A percentile compares a stretch with the other conserved stretches of the same genome.
Evolutionary conservation across 2,888 invertebrate genomes (phyloP).

Genomic region (Drosophila bunnanda): DNA sequence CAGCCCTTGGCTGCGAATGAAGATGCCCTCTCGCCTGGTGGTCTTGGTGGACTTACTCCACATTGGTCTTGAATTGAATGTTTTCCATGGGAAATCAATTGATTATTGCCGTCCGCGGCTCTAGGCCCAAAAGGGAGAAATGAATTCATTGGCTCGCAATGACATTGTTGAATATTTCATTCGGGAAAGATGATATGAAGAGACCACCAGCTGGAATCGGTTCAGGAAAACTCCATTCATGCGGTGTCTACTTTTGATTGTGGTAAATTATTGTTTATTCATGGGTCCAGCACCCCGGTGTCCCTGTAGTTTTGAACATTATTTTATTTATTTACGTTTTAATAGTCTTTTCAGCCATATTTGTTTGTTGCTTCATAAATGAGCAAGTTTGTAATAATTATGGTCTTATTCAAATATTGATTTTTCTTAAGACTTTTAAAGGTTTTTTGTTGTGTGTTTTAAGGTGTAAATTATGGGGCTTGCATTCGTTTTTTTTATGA

Average conservation of each 20-base stretch:
- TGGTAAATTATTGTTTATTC: constrained; percentile 15
- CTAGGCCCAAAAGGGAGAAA: constrained; percentile 9
- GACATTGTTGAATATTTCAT: constrained; percentile 11
- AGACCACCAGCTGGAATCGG: constrained; percentile 27
- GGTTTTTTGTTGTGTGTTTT: not conserved
- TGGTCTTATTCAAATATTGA: not conserved
- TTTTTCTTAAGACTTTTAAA: not conserved
- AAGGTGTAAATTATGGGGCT: not conserved
- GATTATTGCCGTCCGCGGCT: constrained; percentile 10
- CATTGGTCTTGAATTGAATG: constrained; percentile 29
- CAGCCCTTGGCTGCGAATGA: constrained; percentile 11
- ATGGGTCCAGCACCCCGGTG: not conserved
- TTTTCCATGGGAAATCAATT: constrained; percentile 40
- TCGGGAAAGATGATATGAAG: constrained; percentile 1
- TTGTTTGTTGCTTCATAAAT: not conserved
- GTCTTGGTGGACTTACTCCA: constrained; percentile 17
- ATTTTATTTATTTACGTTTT: not conserved
- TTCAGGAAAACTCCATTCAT: constrained; percentile 18
- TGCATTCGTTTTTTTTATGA: not conserved
- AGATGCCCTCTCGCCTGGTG: constrained; percentile 46
- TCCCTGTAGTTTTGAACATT: not conserved
- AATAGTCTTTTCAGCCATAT: not conserved
- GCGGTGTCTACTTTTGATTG: constrained; percentile 7
- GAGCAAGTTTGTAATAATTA: no score
- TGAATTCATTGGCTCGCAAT: constrained; percentile 27